Base-by-base conservation (phyloP, 2,113 vertebrate genomes). In the Myrmophylax atrothorax region DNA sequence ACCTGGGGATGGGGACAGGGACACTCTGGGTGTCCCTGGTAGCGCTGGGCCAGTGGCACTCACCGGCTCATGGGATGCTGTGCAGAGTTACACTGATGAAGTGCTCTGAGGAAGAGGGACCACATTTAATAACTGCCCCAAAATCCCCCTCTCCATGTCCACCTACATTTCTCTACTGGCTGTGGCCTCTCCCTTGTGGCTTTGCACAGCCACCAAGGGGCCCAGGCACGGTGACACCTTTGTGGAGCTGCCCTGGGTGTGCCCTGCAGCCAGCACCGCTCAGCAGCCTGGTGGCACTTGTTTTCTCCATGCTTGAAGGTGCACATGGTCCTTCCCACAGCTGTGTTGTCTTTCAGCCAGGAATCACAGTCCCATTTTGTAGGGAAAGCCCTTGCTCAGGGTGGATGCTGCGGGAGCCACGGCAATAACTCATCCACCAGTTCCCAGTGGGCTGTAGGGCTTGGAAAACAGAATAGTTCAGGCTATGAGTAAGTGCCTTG, bases 351-450 rank as follows among this genome's bases (percentile, higher is more conserved):
- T 55, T 42, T 46, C 56, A 29, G 77, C 46, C 60, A 20, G 73
- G 75, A 76, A 29, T 33, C 44, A 6, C 2, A 0, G 55, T 5
- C 78, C 31, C 24, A 1, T 7, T 68, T n/a, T 0, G 3, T 1
- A 37, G 84, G 7, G 60, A 53, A 35, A 24, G 38, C 42, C 81
- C 77, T 74, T 2, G 1, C 60, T 66, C 1, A 0, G 56, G 73
- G 31, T 25, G 4, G 25, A 0, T 2, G 11, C 63, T 7, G 53
- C 22, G 5, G 35, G 14, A 84, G 40, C 53, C 63, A 3, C 1
- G 0, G 47, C 7, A 3, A 85, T 35, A 73, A 37, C 83, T 90
- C 93, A 28, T 44, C 79, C 9, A 0, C 49, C 2, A 0, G 53
- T 23, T 69, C 84, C 83, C 3, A 5, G 24, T 3, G 67, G 58